Percentiles rank a stretch among this genome's conserved stretches.
Evolutionary conservation across 2,113 vertebrate species (phyloP).

Genomic region (Chionodraco myersi): DNA sequence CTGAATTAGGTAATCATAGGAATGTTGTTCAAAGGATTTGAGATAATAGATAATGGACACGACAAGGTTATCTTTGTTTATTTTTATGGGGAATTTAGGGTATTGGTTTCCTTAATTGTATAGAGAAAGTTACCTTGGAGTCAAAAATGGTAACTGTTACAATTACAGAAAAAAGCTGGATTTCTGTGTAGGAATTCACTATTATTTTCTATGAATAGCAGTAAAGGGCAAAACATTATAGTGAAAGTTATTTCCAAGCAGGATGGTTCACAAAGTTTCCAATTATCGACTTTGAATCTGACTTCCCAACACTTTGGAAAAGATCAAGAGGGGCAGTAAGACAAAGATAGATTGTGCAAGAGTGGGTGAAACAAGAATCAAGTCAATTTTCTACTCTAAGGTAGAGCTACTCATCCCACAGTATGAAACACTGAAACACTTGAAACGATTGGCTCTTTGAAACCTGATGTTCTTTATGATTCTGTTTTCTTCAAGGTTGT

Average conservation of each 20-base stretch:
- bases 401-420: not conserved
- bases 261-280: too few species aligned
- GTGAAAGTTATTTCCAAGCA: too few species aligned
- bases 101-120: not conserved
- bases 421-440: too few species aligned
- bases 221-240: too few species aligned
- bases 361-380: not conserved
- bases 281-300: not conserved
- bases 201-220: too few species aligned
- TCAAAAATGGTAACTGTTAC: too few species aligned
- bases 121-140: not conserved
- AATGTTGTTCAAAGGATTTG: conserved; percentile 15
- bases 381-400: not conserved
- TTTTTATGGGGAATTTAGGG: not conserved
- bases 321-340: too few species aligned
- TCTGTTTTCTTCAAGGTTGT: too few species aligned
- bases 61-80: not conserved
- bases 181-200: too few species aligned
- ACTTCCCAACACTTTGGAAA: not conserved
- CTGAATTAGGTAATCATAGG: conserved; percentile 32
- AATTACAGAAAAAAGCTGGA: too few species aligned
- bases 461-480: too few species aligned
- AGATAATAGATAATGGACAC: conserved; percentile 15
- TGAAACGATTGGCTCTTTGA: too few species aligned
- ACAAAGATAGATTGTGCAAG: not conserved